These are phyloP conservation scores for Lepidostoma basale DNA, from an alignment of 1,140 invertebrate genomes.

Conservation along the genomic window DNA sequence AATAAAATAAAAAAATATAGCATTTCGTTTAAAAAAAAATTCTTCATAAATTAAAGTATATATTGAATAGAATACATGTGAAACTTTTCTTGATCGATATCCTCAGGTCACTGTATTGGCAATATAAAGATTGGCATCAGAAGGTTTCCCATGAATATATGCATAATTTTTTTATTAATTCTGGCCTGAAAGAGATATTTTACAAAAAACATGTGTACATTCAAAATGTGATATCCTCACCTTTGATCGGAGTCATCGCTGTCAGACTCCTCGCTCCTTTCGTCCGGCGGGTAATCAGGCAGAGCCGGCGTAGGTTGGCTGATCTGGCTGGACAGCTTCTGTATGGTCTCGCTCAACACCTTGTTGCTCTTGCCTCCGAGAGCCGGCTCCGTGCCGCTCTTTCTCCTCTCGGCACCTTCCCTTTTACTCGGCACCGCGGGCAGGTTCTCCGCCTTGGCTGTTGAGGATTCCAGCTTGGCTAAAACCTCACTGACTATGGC, in stretches of 20 bases:
- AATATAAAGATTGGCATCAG: no score
- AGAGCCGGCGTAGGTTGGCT: conserved; percentile 54
- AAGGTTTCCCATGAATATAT: no score
- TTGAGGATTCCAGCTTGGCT: background rate
- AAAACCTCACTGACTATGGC: background rate
- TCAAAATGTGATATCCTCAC: no score
- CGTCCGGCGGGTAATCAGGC: conserved; percentile 52
- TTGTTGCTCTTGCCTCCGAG: conserved; percentile 61
- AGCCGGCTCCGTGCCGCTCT: conserved; percentile 36
- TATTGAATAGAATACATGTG: no score
- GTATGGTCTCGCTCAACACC: conserved; percentile 65
- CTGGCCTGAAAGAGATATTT: no score
- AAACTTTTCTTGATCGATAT: no score
- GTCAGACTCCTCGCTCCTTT: conserved; percentile 63
- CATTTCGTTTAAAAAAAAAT: no score
- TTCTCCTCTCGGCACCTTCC: conserved; percentile 38
- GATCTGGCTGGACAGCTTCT: conserved; percentile 62
- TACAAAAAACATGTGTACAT: no score
- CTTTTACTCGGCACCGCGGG: conserved; percentile 3
- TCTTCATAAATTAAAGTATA: no score
- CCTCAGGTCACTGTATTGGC: no score
- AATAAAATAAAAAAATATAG: no score
- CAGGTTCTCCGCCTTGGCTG: background rate
- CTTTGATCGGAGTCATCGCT: conserved; percentile 76
- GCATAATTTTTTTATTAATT: no score